A percentile compares a stretch with the other conserved stretches of the same genome.
Conservation (phyloP, 2,888 invertebrate genomes). For the Chymomyza procnemis region DNA sequence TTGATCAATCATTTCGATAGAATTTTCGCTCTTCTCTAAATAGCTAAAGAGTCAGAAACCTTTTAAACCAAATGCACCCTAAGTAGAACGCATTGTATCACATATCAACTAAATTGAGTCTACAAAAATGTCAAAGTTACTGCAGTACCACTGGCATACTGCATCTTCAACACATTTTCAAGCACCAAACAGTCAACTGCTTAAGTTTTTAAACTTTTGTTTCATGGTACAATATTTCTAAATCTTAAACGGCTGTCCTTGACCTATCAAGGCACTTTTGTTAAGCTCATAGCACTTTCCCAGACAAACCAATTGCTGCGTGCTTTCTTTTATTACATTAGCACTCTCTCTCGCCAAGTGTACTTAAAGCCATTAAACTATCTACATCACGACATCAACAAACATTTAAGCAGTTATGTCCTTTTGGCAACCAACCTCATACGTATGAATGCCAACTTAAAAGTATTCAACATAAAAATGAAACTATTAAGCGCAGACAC, state of each 20-base stretch:
- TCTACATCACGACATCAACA: conserved; percentile 19
- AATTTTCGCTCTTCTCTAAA: no score
- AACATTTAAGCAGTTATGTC: conserved; percentile 30
- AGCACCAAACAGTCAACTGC: no score
- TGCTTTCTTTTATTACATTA: neutral
- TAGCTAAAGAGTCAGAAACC: no score
- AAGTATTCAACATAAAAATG: conserved; percentile 47
- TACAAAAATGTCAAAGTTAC: no score
- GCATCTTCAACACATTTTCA: no score
- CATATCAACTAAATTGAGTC: no score
- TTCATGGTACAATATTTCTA: no score
- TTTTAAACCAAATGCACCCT: no score
- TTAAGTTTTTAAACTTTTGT: no score
- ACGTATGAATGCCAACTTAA: conserved; percentile 21
- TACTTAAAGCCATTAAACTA: neutral
- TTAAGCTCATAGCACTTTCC: neutral
- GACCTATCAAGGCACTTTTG: neutral
- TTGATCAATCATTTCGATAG: no score
- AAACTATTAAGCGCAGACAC: conserved; percentile 41
- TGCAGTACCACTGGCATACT: no score
- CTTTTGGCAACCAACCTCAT: neutral
- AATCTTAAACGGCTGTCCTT: neutral
- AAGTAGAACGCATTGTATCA: no score
- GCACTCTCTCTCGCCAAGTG: neutral
- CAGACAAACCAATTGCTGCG: neutral